Conservation (phyloP, 2,797 vertebrate species). For the Tarsius wallacei region DNA sequence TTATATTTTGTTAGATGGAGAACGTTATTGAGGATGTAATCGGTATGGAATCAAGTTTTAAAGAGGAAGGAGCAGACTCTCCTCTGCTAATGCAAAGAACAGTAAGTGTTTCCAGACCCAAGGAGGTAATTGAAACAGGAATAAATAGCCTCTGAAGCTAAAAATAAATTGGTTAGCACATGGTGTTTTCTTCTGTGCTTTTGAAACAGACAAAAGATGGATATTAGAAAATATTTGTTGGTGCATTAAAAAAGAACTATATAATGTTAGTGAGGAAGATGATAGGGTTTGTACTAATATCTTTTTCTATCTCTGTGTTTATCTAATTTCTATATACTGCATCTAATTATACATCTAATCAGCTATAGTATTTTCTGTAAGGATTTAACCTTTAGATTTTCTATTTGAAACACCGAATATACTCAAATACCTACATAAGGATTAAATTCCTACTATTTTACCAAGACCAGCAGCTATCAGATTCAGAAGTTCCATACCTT, state of each 20-base stretch:
- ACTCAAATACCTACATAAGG: not conserved
- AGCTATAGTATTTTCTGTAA: conserved; percentile 24
- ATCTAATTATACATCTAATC: conserved; percentile 43
- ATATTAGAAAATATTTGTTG: conserved; percentile 51
- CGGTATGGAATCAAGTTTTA: conserved; percentile 96
- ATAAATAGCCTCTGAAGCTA: not conserved
- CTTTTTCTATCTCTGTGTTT: not conserved
- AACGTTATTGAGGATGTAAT: conserved; percentile 98
- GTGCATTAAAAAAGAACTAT: not conserved
- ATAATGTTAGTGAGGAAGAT: conserved; percentile 4
- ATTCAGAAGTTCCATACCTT: conserved; percentile 24
- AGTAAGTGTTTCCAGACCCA: conserved; percentile 92
- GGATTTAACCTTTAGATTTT: conserved; percentile 65
- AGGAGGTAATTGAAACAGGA: not conserved
- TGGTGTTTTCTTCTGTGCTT: not conserved
- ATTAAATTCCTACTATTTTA: conserved; percentile 63
- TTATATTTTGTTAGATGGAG: conserved; percentile 94
- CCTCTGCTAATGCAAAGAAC: conserved; percentile 96
- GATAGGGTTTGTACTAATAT: not conserved
- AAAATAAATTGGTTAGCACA: conserved; percentile 28
- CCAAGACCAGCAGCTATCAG: not conserved
- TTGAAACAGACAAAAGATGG: conserved; percentile 17
- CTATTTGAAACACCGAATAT: not conserved
- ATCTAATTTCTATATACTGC: not conserved
- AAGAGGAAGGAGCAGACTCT: conserved; percentile 95